Evolutionary conservation across 2,888 invertebrate genomes (phyloP).

Genomic region (Hipparchia sbordonii): DNA sequence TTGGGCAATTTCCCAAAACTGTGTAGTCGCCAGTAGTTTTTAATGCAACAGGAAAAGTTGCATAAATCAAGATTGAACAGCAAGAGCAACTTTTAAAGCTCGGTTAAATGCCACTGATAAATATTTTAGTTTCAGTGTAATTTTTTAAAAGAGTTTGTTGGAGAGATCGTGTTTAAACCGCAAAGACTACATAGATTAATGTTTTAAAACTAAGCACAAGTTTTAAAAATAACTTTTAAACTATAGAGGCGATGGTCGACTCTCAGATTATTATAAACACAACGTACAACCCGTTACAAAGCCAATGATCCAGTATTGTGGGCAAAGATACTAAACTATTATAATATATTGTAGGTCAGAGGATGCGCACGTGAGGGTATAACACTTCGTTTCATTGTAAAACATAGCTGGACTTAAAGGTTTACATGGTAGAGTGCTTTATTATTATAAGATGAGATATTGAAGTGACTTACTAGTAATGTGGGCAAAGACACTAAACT

Average conservation of each 20-base stretch:
- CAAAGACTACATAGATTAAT: not conserved
- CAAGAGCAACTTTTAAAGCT: not conserved
- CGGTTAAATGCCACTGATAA: not conserved
- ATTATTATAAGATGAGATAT: too few species aligned
- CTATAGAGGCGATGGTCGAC: not conserved
- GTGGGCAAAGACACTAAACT: too few species aligned
- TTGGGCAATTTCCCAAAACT: not conserved
- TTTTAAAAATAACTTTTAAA: not conserved
- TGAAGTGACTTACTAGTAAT: too few species aligned
- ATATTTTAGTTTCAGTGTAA: not conserved
- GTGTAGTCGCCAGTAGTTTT: not conserved
- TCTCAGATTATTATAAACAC: not conserved
- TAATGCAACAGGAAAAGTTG: constrained; percentile 2
- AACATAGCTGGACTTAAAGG: too few species aligned
- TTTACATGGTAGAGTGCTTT: too few species aligned
- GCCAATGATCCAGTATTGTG: constrained; percentile 13
- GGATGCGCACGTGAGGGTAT: not conserved
- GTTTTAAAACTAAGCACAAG: not conserved
- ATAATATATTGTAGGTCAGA: too few species aligned
- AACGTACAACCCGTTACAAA: constrained; percentile 1
- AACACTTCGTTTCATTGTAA: constrained; percentile 6
- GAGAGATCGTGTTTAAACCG: too few species aligned
- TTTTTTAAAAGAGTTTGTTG: not conserved
- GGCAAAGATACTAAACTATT: not conserved
- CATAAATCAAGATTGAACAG: constrained; percentile 4